Base-by-base conservation (phyloP, 1,140 invertebrate species). In the Drosophila grimshawi region DNA sequence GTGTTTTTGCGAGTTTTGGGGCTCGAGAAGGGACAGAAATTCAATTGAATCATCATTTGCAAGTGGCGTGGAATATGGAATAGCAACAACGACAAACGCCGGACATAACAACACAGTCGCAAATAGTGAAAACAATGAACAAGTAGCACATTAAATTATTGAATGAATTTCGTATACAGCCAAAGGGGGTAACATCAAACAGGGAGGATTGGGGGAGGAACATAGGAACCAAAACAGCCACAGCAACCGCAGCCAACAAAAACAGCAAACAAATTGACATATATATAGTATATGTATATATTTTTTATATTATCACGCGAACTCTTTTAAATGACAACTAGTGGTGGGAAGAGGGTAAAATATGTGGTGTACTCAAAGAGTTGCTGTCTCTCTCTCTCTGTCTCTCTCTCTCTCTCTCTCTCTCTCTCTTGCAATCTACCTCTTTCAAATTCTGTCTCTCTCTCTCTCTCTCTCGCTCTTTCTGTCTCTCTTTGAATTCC, bases 41-140 rank as follows among this genome's bases (percentile, higher is more conserved):
- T 85, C 77, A 89, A 89, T 89, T 89, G 69, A 89, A 89, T 89
- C 89, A 89, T 81, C 86, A 66, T 80, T 62, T 80, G 81, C 78
- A 65, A 75, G 68, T 51, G 57, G 35, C 39, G 10, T 43, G 39
- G 39, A 43, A 43, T 43, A 43, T 43, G 39, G 39, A 43, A 43
- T 43, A 10, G 39, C 39, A 3, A 43, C 39, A 43, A n/a, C 39
- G 3, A 3, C 10, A 8, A 43, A n/a, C 39, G 3, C 10, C 39
- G 39, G 10, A 43, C 10, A 43, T 0, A 39, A 8, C 19, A 19
- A 19, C 19, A 62, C 48, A 35, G 63, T 51, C 52, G 32, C 55
- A 62, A 72, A 81, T 64, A 75, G 59, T 74, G 65, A 85, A 81
- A 81, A 86, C 81, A 86, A 76, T 86, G 75, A 66, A 81, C 83